Percentiles rank a stretch among this genome's conserved stretches.
Evolutionary conservation across 2,113 vertebrate species (phyloP).

Genomic region (Irena cyanogastra): DNA sequence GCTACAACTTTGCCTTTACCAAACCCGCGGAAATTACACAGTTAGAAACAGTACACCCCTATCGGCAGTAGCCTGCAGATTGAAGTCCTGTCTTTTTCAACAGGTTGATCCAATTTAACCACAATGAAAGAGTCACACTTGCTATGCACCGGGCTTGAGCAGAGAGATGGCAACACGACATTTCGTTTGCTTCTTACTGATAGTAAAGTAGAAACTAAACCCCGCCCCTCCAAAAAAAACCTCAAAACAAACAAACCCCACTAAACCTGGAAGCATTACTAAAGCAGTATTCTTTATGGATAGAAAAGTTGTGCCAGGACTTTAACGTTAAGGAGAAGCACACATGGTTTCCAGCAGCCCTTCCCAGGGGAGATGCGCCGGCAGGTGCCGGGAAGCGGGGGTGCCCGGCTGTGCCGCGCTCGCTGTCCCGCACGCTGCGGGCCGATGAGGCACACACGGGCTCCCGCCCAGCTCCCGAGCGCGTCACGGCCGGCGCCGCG

Average conservation of each 20-base stretch:
- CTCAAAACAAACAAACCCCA: not conserved
- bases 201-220: not conserved
- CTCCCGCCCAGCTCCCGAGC: not conserved
- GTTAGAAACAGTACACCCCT: not conserved
- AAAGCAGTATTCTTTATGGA: accelerated
- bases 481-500: not conserved
- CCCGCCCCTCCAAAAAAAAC: not conserved
- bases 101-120: not conserved
- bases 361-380: not conserved
- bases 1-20: not conserved
- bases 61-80: not conserved
- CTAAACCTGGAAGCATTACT: not conserved
- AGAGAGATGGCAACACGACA: accelerated
- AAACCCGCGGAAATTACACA: accelerated
- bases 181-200: not conserved
- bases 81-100: not conserved
- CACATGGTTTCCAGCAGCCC: accelerated
- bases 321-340: accelerated
- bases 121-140: accelerated
- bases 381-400: not conserved
- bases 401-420: not conserved
- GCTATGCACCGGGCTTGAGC: accelerated
- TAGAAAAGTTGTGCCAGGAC: not conserved
- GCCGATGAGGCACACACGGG: not conserved
- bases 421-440: not conserved